phyloP scores from a whole-genome alignment of 1,140 invertebrate species.

The Pseudachorutes palmiensis region DNA sequence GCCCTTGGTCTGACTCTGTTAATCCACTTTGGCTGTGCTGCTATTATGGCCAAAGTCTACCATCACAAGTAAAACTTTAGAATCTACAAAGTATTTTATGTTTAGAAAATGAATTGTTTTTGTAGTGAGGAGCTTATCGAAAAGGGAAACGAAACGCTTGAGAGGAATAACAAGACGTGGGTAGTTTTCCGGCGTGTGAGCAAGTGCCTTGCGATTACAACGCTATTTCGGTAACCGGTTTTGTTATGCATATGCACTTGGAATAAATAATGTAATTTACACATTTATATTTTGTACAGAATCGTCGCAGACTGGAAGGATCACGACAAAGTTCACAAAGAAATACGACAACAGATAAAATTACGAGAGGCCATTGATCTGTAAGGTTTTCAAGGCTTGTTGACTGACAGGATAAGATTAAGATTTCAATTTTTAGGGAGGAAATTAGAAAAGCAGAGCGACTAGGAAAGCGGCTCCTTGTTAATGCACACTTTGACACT shows the following conservation, averaged over 20 bases:
- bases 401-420: too few species aligned
- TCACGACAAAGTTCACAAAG: not conserved
- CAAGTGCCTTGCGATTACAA: not conserved
- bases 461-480: not conserved
- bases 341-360: not conserved
- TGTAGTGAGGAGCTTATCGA: not conserved
- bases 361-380: not conserved
- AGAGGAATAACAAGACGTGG: not conserved
- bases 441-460: not conserved
- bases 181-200: not conserved
- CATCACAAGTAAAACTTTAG: not conserved
- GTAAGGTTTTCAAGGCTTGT: not conserved
- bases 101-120: not conserved
- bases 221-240: slow-evolving; percentile 5
- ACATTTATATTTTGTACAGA: slow-evolving; percentile 1
- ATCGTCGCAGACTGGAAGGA: slow-evolving; percentile 13
- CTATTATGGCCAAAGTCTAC: not conserved
- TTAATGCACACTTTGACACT: slow-evolving; percentile 8
- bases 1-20: not conserved
- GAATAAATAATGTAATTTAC: too few species aligned
- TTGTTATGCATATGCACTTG: not conserved
- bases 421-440: not conserved
- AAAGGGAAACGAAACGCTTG: not conserved
- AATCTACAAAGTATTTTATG: too few species aligned
- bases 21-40: not conserved